These are phyloP conservation scores for Siniperca chuatsi DNA, from an alignment of 2,113 vertebrate species.

Conservation along the genomic window DNA sequence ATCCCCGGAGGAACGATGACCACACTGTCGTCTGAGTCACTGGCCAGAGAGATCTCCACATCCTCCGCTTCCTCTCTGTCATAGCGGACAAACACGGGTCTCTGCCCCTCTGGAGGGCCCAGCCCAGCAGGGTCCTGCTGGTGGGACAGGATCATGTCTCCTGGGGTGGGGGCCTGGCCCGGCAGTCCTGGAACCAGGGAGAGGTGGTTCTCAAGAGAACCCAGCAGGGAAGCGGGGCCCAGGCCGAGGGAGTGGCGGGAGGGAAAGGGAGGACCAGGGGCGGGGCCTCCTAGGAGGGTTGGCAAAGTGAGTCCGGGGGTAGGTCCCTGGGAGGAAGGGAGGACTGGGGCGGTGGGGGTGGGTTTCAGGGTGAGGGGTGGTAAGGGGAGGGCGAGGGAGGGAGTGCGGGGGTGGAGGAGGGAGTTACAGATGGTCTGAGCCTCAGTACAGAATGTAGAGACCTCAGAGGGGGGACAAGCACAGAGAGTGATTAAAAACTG, in stretches of 20 bases:
- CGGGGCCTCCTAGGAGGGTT: conserved; percentile 75
- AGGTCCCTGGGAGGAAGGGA: conserved; percentile 75
- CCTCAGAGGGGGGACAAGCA: conserved; percentile 75
- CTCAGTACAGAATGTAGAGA: conserved; percentile 90
- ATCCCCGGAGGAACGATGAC: conserved; percentile 92
- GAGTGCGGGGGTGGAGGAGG: conserved; percentile 89
- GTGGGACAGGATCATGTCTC: conserved; percentile 80
- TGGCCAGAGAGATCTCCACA: conserved; percentile 92
- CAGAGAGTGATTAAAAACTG: not conserved
- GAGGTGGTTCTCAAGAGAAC: conserved; percentile 85
- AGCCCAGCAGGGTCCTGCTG: conserved; percentile 78
- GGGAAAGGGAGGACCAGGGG: conserved; percentile 74
- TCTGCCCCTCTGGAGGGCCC: conserved; percentile 81
- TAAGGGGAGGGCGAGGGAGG: conserved; percentile 85
- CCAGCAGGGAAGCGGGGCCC: conserved; percentile 74
- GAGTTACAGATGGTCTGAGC: conserved; percentile 88
- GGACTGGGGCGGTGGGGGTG: conserved; percentile 69
- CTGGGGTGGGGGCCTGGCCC: conserved; percentile 56
- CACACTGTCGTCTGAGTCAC: conserved; percentile 92
- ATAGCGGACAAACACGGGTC: conserved; percentile 90
- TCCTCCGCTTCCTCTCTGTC: conserved; percentile 91
- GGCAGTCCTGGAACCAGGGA: conserved; percentile 79
- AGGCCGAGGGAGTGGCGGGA: conserved; percentile 76
- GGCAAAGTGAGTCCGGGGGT: conserved; percentile 73
- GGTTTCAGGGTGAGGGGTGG: conserved; percentile 81